These are phyloP conservation scores for Patiria miniata DNA, from an alignment of 35 echinoderm and acorn worm species.

Conservation along the genomic window DNA sequence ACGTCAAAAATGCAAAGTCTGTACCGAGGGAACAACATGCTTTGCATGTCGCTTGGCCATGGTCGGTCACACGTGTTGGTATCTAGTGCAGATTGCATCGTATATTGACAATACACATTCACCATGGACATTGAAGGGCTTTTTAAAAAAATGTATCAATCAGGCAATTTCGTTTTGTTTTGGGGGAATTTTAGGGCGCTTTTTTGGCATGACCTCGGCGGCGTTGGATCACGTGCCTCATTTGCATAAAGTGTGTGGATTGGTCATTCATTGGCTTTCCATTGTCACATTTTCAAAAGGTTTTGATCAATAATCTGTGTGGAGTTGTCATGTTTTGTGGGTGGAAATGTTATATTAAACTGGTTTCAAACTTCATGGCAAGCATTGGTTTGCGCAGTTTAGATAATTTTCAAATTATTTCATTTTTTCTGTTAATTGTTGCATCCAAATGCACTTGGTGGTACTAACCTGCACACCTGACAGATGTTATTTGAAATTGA, in stretches of 20 bases:
- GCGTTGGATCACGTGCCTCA: constrained; percentile 42
- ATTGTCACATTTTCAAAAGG: constrained; percentile 5
- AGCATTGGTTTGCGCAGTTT: no score
- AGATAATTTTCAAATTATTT: no score
- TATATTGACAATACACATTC: background rate
- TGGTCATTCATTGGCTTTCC: background rate
- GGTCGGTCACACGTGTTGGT: constrained; percentile 11
- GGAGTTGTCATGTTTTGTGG: no score
- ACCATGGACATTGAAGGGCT: constrained; percentile 27
- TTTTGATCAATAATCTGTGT: background rate
- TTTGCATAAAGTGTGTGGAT: constrained; percentile 61
- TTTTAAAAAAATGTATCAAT: background rate
- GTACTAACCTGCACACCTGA: no score
- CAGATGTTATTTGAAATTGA: no score
- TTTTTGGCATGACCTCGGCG: constrained; percentile 30
- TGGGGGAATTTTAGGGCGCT: constrained; percentile 38
- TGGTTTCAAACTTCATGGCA: no score
- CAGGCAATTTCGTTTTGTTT: constrained; percentile 6
- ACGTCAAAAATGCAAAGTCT: constrained; percentile 54
- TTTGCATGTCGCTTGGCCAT: constrained; percentile 22
- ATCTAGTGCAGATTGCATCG: background rate
- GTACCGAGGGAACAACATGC: constrained; percentile 39
- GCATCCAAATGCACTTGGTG: no score
- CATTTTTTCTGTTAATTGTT: no score
- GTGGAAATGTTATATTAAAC: no score